These are phyloP conservation scores for Pristionchus fissidentatus DNA, from an alignment of 2,888 invertebrate species.

Conservation along the genomic window DNA sequence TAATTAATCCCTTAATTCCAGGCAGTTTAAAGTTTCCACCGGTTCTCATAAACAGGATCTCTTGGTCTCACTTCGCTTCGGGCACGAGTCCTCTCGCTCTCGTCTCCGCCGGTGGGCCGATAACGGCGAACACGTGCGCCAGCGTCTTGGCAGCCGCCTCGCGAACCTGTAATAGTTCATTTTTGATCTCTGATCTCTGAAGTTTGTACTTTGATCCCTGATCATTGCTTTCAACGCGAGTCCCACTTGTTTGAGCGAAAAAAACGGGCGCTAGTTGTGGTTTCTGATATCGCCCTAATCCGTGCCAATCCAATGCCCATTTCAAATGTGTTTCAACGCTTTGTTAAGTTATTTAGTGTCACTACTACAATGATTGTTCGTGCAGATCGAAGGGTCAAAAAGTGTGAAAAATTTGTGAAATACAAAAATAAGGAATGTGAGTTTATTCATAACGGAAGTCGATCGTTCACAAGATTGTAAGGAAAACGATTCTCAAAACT, in stretches of 20 bases:
- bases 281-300: too few relatives aligned
- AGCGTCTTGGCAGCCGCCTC: conserved; percentile 41
- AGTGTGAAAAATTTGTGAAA: too few relatives aligned
- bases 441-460: too few relatives aligned
- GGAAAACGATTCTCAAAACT: too few relatives aligned
- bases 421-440: too few relatives aligned
- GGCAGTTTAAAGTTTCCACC: too few relatives aligned
- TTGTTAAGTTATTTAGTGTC: not conserved
- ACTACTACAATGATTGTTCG: too few relatives aligned
- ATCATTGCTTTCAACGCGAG: not conserved
- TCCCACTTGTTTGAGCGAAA: not conserved
- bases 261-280: not conserved
- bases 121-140: conserved; percentile 23
- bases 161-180: conserved; percentile 29
- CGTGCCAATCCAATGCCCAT: too few relatives aligned
- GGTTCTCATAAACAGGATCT: too few relatives aligned
- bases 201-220: not conserved
- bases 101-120: conserved; percentile 29
- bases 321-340: not conserved
- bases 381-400: conserved; percentile 12
- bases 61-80: conserved; percentile 48
- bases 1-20: too few relatives aligned
- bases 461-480: too few relatives aligned
- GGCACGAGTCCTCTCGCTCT: conserved; percentile 31
- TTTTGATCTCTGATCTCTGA: not conserved